Evolutionary conservation across 2,113 vertebrate species (phyloP).

Genomic region (Laticauda colubrina): DNA sequence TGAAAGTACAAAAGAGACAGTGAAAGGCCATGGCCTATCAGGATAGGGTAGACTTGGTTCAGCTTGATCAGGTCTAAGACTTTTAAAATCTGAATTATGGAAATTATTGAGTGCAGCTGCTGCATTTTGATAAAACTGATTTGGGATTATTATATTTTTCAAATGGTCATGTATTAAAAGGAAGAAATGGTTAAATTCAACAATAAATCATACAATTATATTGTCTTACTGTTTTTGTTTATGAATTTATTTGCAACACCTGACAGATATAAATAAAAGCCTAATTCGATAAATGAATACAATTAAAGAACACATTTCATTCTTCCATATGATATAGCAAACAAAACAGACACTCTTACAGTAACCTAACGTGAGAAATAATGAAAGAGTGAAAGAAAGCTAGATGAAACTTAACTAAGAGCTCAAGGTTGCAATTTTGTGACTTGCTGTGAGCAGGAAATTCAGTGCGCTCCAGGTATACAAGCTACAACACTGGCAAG

Average conservation of each 20-base stretch:
- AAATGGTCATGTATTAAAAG: not conserved
- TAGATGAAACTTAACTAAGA: constrained; percentile 15
- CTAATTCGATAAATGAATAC: not conserved
- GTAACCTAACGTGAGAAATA: accelerated
- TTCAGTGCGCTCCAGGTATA: constrained; percentile 4
- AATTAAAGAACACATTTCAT: not conserved
- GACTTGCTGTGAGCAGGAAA: constrained; percentile 15
- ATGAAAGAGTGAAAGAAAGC: constrained; percentile 5
- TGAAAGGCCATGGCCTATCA: not conserved
- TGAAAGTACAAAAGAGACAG: not conserved
- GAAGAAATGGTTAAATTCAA: not conserved
- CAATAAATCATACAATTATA: not conserved
- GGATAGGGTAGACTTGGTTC: not conserved
- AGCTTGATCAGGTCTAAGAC: not conserved
- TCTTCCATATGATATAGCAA: not conserved
- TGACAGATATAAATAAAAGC: not conserved
- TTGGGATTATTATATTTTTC: not conserved
- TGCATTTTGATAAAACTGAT: not conserved
- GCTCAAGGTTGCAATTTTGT: constrained; percentile 3
- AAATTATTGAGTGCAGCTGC: not conserved
- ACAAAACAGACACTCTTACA: not conserved
- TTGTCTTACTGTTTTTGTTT: not conserved
- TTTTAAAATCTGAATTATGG: not conserved
- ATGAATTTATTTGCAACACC: not conserved
- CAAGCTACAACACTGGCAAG: constrained; percentile 17